Conservation (phyloP, 2,888 invertebrate genomes). For the Chymomyza amoena region DNA sequence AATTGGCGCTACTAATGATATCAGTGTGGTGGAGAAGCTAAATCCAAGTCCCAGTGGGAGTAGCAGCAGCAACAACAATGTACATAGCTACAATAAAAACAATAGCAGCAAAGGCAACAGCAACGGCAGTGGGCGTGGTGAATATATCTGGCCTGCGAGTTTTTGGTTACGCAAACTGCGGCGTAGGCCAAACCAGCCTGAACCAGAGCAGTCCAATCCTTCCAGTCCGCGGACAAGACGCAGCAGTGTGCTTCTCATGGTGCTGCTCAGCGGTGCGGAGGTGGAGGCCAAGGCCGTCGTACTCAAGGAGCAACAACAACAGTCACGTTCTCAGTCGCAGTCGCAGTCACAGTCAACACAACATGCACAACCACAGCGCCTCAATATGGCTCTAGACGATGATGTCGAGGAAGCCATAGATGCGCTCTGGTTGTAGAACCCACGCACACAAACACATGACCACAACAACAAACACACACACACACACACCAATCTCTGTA, state of each 20-base stretch:
- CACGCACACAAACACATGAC: background rate
- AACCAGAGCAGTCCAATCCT: conserved; percentile 8
- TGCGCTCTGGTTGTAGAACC: conserved; percentile 55
- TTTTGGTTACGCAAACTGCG: conserved; percentile 67
- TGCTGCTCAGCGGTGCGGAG: conserved; percentile 57
- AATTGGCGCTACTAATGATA: conserved; percentile 51
- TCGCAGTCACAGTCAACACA: too few species aligned
- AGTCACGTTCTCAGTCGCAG: conserved; percentile 12
- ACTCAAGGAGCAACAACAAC: conserved; percentile 55
- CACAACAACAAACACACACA: background rate
- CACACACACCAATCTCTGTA: background rate
- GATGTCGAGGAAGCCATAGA: conserved; percentile 64
- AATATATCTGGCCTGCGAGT: conserved; percentile 61
- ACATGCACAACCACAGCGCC: conserved; percentile 29
- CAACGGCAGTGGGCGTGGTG: conserved; percentile 51
- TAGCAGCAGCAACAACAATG: conserved; percentile 2
- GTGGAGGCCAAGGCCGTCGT: conserved; percentile 63
- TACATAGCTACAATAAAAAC: background rate
- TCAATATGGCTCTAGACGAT: conserved; percentile 28
- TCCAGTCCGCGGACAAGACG: conserved; percentile 24
- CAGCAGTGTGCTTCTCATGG: conserved; percentile 58
- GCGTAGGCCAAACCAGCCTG: conserved; percentile 28
- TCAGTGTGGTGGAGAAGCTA: conserved; percentile 61
- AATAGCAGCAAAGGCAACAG: background rate
- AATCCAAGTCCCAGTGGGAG: conserved; percentile 33